phyloP scores from a whole-genome alignment of 2,888 invertebrate genomes.

The Dromius quadrimaculatus region DNA sequence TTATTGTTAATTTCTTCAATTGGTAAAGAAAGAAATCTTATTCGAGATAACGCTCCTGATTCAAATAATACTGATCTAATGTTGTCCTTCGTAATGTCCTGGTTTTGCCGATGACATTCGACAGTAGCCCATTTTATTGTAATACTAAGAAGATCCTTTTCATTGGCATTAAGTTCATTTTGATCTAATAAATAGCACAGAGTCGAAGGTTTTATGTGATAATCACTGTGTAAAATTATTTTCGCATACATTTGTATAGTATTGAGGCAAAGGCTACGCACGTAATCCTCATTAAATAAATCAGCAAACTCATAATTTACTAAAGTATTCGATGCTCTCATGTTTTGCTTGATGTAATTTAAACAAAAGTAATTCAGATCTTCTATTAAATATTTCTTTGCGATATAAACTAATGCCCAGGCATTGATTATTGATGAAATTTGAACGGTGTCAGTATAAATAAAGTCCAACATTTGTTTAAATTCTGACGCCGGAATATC shows the following conservation, averaged over 20 bases:
- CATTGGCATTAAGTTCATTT: slow-evolving; percentile 68
- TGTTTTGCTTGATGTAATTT: slow-evolving; percentile 69
- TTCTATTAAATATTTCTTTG: slow-evolving; percentile 75
- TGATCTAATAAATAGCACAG: slow-evolving; percentile 69
- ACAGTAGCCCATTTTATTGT: slow-evolving; percentile 70
- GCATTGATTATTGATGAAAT: slow-evolving; percentile 72
- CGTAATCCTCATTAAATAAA: slow-evolving; percentile 70
- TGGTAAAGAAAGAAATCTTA: slow-evolving; percentile 64
- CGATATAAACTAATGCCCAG: slow-evolving; percentile 74
- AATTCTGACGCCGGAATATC: slow-evolving; percentile 74
- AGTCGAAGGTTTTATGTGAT: slow-evolving; percentile 68
- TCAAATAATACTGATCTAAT: slow-evolving; percentile 66
- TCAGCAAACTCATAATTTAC: slow-evolving; percentile 74
- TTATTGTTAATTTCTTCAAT: slow-evolving; percentile 18
- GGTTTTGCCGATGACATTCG: slow-evolving; percentile 68
- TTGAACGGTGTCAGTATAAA: slow-evolving; percentile 73
- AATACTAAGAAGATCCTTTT: slow-evolving; percentile 69
- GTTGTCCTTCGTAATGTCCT: slow-evolving; percentile 65
- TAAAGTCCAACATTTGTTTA: slow-evolving; percentile 72
- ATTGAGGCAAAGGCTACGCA: slow-evolving; percentile 68
- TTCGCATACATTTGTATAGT: slow-evolving; percentile 71
- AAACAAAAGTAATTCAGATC: slow-evolving; percentile 69
- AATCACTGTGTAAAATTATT: slow-evolving; percentile 69
- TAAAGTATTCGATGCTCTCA: slow-evolving; percentile 72
- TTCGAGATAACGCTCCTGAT: slow-evolving; percentile 66